These are phyloP conservation scores for Pteria penguin DNA, from an alignment of 2,888 invertebrate genomes.

Conservation along the genomic window DNA sequence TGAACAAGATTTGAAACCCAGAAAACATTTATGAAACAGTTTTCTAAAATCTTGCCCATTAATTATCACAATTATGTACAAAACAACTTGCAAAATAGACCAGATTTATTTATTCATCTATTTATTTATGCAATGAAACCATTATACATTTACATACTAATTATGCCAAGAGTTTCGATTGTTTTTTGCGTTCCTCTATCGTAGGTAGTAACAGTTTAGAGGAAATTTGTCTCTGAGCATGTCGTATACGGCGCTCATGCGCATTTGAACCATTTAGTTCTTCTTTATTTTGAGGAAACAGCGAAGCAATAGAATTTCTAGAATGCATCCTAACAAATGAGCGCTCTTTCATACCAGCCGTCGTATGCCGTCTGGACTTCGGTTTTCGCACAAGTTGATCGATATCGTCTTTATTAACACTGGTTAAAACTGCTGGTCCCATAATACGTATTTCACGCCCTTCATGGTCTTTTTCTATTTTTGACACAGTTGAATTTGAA, in stretches of 20 bases:
- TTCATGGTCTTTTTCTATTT: neutral
- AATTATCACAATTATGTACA: no score
- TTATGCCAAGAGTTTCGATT: no score
- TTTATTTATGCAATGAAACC: no score
- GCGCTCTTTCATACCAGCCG: neutral
- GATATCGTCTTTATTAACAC: constrained; percentile 2
- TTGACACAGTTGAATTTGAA: neutral
- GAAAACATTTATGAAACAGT: no score
- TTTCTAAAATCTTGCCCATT: no score
- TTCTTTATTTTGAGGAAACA: neutral
- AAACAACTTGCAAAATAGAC: no score
- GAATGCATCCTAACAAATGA: constrained; percentile 1
- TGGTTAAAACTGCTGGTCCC: constrained; percentile 7
- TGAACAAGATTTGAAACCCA: no score
- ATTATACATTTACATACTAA: no score
- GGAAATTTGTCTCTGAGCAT: neutral
- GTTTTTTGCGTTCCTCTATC: no score
- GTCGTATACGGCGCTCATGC: neutral
- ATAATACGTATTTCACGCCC: constrained; percentile 7
- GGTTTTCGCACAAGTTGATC: neutral
- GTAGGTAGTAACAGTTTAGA: neutral
- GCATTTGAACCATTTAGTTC: neutral
- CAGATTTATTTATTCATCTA: no score
- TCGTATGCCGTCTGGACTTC: constrained; percentile 2
- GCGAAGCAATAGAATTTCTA: constrained; percentile 17